A percentile compares a stretch with the other conserved stretches of the same genome.
These are phyloP conservation scores for Temnothorax unifasciatus DNA, from an alignment of 2,888 invertebrate genomes.

Conservation along the genomic window DNA sequence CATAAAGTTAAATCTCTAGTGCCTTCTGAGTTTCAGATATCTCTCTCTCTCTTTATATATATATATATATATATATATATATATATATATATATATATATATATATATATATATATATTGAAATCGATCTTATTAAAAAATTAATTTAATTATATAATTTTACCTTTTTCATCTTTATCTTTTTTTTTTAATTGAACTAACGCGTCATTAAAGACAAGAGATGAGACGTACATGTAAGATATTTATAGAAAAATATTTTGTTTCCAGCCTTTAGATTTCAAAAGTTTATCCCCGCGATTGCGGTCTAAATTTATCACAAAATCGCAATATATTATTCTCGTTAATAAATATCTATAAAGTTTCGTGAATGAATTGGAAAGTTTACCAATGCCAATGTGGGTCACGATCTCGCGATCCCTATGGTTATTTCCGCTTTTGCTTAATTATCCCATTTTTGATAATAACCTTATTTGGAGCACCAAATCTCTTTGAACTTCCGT, in stretches of 20 bases:
- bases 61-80: too few relatives aligned
- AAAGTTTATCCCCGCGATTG: background rate
- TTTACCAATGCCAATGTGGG: slow-evolving; percentile 63
- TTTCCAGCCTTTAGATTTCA: background rate
- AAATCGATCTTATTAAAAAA: background rate
- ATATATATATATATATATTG: background rate
- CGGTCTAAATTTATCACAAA: background rate
- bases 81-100: too few relatives aligned
- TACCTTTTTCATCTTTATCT: background rate
- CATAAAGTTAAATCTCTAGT: background rate
- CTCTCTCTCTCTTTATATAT: too few relatives aligned
- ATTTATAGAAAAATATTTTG: background rate
- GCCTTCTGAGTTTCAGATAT: background rate
- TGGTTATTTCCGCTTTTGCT: slow-evolving; percentile 76
- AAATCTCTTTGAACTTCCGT: slow-evolving; percentile 74
- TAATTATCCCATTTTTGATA: slow-evolving; percentile 74
- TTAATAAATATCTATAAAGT: slow-evolving; percentile 8
- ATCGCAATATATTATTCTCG: background rate
- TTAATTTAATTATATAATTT: background rate
- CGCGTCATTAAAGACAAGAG: background rate
- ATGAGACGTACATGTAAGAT: background rate
- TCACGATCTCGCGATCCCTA: slow-evolving; percentile 76
- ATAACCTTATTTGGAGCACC: slow-evolving; percentile 70
- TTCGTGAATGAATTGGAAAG: slow-evolving; percentile 7
- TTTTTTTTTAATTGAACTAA: background rate